These are phyloP conservation scores for Melanerpes formicivorus DNA, from an alignment of 2,113 vertebrate genomes.

Conservation along the genomic window DNA sequence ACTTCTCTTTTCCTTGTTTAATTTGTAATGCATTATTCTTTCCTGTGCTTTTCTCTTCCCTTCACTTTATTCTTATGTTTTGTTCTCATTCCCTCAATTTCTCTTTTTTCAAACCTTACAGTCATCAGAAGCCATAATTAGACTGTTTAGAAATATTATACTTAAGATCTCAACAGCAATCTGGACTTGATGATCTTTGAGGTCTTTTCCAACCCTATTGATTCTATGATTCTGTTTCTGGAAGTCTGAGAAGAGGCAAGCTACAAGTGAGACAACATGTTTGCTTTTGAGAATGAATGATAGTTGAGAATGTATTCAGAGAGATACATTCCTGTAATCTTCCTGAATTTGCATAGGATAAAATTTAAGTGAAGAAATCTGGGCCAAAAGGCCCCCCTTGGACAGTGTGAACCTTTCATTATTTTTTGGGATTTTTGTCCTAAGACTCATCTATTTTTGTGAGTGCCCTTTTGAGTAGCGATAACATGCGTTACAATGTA, in stretches of 20 bases:
- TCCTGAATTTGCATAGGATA: background rate
- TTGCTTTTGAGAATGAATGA: background rate
- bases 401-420: background rate
- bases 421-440: background rate
- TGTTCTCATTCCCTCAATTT: background rate
- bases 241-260: background rate
- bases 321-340: background rate
- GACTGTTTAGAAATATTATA: background rate
- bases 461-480: background rate
- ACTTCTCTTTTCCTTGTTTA: rapidly evolving
- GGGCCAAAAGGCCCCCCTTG: background rate
- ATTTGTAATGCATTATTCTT: background rate
- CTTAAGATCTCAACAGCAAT: background rate
- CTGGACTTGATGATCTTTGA: too few species aligned
- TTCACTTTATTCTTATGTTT: background rate
- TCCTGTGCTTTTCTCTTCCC: background rate
- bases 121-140: background rate
- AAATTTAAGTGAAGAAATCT: background rate
- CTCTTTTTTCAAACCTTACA: background rate
- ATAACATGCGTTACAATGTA: background rate
- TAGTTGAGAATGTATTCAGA: background rate
- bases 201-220: too few species aligned
- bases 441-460: background rate
- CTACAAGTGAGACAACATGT: background rate
- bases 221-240: background rate